Evolutionary conservation across 2,888 invertebrate genomes (phyloP), one percentile per base, ranked within the genome.

Genomic region (Thelaira solivaga): DNA sequence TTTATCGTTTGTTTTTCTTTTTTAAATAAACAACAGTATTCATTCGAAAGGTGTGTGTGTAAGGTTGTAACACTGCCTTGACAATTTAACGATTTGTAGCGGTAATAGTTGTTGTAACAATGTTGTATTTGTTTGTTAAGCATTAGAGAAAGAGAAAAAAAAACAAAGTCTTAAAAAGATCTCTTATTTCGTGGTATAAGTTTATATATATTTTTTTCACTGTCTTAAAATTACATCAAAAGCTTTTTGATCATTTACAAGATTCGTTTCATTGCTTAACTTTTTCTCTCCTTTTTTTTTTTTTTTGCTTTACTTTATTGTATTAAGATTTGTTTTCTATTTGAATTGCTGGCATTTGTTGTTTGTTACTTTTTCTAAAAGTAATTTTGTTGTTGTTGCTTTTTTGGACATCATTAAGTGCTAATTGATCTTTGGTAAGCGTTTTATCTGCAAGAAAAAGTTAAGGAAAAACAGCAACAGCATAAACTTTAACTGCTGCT

Each of bases 41-140:
- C 45, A 26, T 39, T 18, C 20, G 29, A 22, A 47, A 29, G 31
- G 51, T 67, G 36, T 68, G 49, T 47, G 18, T 59, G 2, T 53
- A 24, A 36, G 51, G 39, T 64, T 72, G 76, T 65, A 72, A 67
- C 41, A 86, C 82, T 83, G 84, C 83, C 82, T 84, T 87, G 86
- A 85, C 86, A 86, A 84, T 84, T 86, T 83, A 86, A 85, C 86
- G 86, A 87, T 86, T 86, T 86, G 87, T 85, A 83, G 83, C 84
- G 82, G 84, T 85, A 84, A 84, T 85, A 84, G 83, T 82, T 76
- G 82, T 83, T 71, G 75, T 78, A 57, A 74, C 68, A 69, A 51
- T 64, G 51, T 64, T 61, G 68, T n/a, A 59, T 62, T 31, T 72
- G 47, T 53, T 62, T 75, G 31, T 43, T 53, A 24, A 47, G 31